Conservation (phyloP, 1,140 invertebrate genomes). For the Macrotrachela quadricornifera region DNA sequence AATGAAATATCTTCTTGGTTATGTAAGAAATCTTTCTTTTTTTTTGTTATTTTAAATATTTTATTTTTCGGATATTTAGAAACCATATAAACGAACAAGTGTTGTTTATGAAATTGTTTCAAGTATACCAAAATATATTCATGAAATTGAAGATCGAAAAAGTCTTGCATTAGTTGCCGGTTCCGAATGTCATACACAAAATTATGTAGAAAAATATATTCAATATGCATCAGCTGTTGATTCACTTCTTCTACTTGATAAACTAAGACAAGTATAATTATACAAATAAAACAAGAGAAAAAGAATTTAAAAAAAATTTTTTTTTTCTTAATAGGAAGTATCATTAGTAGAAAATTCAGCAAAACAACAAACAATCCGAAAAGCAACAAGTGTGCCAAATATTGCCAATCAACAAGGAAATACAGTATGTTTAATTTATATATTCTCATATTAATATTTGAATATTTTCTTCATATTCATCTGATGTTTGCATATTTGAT, state of each 20-base stretch:
- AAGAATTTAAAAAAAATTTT: slow-evolving; percentile 11
- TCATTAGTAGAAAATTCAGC: slow-evolving; percentile 63
- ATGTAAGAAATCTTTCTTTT: no score
- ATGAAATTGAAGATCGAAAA: slow-evolving; percentile 85
- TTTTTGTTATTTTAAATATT: no score
- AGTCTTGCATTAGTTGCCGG: slow-evolving; percentile 75
- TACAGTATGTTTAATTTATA: neutral
- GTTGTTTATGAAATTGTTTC: slow-evolving; percentile 93
- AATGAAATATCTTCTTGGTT: no score
- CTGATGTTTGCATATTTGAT: no score
- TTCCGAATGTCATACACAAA: slow-evolving; percentile 21
- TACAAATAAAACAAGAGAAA: slow-evolving; percentile 17
- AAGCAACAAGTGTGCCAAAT: slow-evolving; percentile 83
- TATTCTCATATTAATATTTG: no score
- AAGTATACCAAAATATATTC: slow-evolving; percentile 80
- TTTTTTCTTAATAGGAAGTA: slow-evolving; percentile 24
- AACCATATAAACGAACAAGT: slow-evolving; percentile 30
- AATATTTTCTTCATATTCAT: no score
- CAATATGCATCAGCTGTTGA: slow-evolving; percentile 87
- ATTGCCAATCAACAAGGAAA: slow-evolving; percentile 55
- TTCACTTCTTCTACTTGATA: slow-evolving; percentile 76
- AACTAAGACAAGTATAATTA: slow-evolving; percentile 57
- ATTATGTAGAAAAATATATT: slow-evolving; percentile 68
- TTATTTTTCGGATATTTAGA: no score
- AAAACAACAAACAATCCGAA: slow-evolving; percentile 44